phyloP scores from a whole-genome alignment of 2,113 vertebrate species.

The Melanerpes formicivorus region DNA sequence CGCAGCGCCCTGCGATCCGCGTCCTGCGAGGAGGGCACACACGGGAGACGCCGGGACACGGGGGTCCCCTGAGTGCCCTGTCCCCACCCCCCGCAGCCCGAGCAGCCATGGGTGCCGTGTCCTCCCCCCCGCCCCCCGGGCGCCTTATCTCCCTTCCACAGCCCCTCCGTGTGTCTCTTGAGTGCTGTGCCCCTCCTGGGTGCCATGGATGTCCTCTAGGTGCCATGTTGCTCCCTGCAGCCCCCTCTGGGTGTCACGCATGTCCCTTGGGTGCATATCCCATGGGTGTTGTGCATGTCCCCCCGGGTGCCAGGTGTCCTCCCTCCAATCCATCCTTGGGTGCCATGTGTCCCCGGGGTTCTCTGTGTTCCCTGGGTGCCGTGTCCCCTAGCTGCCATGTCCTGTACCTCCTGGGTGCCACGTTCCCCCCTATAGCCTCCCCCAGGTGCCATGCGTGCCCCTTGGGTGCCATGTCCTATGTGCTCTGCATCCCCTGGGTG shows the following conservation, averaged over 20 bases:
- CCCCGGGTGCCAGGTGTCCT: neutral
- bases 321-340: neutral
- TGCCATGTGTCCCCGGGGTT: neutral
- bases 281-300: neutral
- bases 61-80: too few species aligned
- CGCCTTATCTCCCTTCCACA: too few species aligned
- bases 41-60: neutral
- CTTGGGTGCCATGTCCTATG: neutral
- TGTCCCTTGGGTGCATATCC: neutral
- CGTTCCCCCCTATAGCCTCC: neutral
- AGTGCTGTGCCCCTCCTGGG: too few species aligned
- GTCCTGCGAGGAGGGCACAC: neutral
- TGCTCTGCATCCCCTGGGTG: neutral
- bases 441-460: neutral
- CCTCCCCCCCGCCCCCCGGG: too few species aligned
- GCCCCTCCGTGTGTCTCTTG: too few species aligned
- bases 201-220: too few species aligned
- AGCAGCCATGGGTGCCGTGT: too few species aligned
- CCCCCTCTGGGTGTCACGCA: too few species aligned
- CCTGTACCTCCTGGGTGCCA: neutral
- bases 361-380: neutral
- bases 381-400: neutral
- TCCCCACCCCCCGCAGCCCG: too few species aligned
- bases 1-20: constrained; percentile 67
- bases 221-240: too few species aligned